These are phyloP conservation scores for Perca schrenkii DNA, from an alignment of 2,113 vertebrate species.

Conservation along the genomic window DNA sequence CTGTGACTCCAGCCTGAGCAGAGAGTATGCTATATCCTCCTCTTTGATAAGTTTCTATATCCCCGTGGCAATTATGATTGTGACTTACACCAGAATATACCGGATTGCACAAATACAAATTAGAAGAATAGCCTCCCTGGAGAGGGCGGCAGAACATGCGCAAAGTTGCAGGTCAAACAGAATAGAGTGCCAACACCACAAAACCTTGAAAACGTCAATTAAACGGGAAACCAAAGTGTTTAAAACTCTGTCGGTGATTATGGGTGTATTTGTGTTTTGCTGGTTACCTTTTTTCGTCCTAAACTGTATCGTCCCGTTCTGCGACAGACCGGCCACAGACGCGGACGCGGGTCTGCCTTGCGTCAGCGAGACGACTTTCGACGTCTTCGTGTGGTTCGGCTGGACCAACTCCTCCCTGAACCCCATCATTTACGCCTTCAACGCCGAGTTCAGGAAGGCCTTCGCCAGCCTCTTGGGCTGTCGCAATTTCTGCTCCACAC, in stretches of 20 bases:
- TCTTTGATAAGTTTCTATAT: constrained; percentile 98
- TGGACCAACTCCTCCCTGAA: constrained; percentile 98
- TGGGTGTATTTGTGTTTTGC: constrained; percentile 97
- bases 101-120: constrained; percentile 94
- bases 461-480: constrained; percentile 94
- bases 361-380: constrained; percentile 95
- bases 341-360: constrained; percentile 86
- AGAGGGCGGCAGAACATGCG: constrained; percentile 92
- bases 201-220: constrained; percentile 88
- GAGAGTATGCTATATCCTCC: constrained; percentile 94
- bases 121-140: constrained; percentile 90
- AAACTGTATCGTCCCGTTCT: constrained; percentile 96
- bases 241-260: constrained; percentile 94
- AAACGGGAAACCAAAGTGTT: constrained; percentile 95
- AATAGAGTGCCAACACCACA: constrained; percentile 85
- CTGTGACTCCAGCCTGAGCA: constrained; percentile 95
- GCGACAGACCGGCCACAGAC: constrained; percentile 80
- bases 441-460: constrained; percentile 93
- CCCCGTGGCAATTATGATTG: constrained; percentile 95
- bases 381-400: constrained; percentile 97
- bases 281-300: constrained; percentile 97
- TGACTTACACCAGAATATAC: constrained; percentile 95
- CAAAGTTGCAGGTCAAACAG: constrained; percentile 88
- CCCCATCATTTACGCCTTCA: constrained; percentile 96
- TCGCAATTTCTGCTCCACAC: constrained; percentile 86